Evolutionary conservation across 2,888 invertebrate species (phyloP), one percentile per base, ranked within the genome.

Genomic region (Colletes collaris): DNA sequence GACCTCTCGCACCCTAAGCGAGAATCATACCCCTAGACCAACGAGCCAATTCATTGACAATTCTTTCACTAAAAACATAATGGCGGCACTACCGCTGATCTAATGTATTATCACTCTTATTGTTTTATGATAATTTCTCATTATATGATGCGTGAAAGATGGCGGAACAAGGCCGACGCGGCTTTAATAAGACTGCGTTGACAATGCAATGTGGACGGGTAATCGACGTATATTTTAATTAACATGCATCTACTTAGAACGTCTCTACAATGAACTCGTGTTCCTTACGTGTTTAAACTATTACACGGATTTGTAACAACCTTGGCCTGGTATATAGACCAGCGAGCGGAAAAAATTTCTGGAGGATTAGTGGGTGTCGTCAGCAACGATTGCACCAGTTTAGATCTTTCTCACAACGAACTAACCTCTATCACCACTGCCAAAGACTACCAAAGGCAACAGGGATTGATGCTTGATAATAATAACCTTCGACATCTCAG

Each of bases 381-480:
- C 0, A 92, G 92, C 40, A 67, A 62, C 4, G 75, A 87, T 68
- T 93, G 93, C 55, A 71, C 70, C 3, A 88, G 90, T 44, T 84
- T 93, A 72, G 93, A 93, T 84, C 79, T 93, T 13, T 94, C 93
- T 35, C 94, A 92, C 93, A 97, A 97, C 92, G 95, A 95, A 87
- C 94, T 97, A 76, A 95, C 95, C 76, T 95, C 96, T 2, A 92
- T 97, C 19, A 94, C 95, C 72, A 97, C 97, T 50, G 92, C 98
- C 73, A 96, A 96, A 82, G 94, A 95, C 75, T 98, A 98, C 92
- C 93, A 94, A 0, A 93, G 95, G 81, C 93, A 98, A 68, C 95
- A 96, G 82, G 98, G 98, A 90, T 94, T 98, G 64, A 95, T 99
- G 81, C 93, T 98, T 88, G 98, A 99, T 93, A 98, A 97, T 92